These are phyloP conservation scores for Aphodius granarius DNA, from an alignment of 2,888 invertebrate species.

Conservation along the genomic window DNA sequence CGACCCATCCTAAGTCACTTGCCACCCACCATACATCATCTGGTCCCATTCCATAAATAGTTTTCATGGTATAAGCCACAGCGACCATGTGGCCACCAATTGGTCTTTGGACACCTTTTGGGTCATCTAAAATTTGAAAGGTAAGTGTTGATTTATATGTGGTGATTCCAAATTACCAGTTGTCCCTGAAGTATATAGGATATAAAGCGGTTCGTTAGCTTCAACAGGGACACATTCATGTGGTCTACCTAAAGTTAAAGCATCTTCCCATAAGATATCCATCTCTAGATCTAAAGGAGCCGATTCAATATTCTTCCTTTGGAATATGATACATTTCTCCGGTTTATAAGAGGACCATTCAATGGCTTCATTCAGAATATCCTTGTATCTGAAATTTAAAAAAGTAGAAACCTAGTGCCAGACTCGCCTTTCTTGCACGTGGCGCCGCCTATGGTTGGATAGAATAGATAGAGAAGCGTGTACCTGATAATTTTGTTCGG, in stretches of 20 bases:
- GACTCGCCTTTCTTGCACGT: neutral
- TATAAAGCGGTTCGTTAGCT: conserved; percentile 87
- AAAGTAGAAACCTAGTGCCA: neutral
- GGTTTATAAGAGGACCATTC: conserved; percentile 73
- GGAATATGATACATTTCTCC: conserved; percentile 78
- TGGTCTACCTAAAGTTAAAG: conserved; percentile 64
- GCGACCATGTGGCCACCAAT: conserved; percentile 87
- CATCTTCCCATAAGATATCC: conserved; percentile 80
- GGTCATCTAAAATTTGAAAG: conserved; percentile 53
- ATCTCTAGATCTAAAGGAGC: conserved; percentile 64
- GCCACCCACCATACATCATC: conserved; percentile 91
- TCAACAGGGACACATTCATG: conserved; percentile 84
- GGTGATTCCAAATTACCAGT: conserved; percentile 60
- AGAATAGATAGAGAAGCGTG: conserved; percentile 23
- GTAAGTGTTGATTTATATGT: neutral
- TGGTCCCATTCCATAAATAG: conserved; percentile 76
- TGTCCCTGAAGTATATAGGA: conserved; percentile 91
- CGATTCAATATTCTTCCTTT: conserved; percentile 67
- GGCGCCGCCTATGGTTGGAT: conserved; percentile 11
- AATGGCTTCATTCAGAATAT: conserved; percentile 81
- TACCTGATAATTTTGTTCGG: conserved; percentile 80
- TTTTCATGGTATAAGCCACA: conserved; percentile 81
- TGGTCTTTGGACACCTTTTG: conserved; percentile 84
- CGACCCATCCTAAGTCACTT: conserved; percentile 90
- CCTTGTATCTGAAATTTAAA: conserved; percentile 64